Percentiles rank a stretch among this genome's conserved stretches.
phyloP scores from a whole-genome alignment of 2,888 invertebrate genomes.

The Beris morrisii region DNA sequence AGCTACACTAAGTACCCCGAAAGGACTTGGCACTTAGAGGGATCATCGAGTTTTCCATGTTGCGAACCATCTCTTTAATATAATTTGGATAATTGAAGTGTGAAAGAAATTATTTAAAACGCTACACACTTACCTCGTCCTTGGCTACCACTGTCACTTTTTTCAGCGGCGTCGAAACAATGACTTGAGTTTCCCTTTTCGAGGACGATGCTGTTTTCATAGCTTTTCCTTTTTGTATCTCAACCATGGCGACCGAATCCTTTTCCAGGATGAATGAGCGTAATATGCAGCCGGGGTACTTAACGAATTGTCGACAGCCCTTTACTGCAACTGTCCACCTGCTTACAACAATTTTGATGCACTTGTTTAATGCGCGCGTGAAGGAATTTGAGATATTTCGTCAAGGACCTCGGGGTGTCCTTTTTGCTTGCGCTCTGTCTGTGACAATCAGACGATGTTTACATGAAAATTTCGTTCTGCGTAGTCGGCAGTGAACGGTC shows the following conservation, averaged over 20 bases:
- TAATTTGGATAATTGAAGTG: too few relatives aligned
- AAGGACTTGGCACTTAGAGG: not conserved
- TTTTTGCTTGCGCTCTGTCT: slow-evolving; percentile 14
- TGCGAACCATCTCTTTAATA: too few relatives aligned
- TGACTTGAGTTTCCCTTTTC: slow-evolving; percentile 54
- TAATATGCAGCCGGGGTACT: not conserved
- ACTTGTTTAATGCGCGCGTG: slow-evolving; percentile 8
- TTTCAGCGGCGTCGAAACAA: slow-evolving; percentile 55
- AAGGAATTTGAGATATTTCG: slow-evolving; percentile 2
- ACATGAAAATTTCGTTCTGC: slow-evolving; percentile 16
- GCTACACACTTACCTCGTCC: slow-evolving; percentile 52
- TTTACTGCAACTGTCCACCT: slow-evolving; percentile 22
- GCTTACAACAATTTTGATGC: slow-evolving; percentile 10
- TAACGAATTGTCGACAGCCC: slow-evolving; percentile 3
- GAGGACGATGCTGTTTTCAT: slow-evolving; percentile 52
- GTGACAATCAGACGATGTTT: slow-evolving; percentile 7
- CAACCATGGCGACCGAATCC: slow-evolving; percentile 47
- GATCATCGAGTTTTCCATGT: too few relatives aligned
- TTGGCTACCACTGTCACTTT: slow-evolving; percentile 56
- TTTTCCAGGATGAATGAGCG: slow-evolving; percentile 26
- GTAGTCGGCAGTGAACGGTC: slow-evolving; percentile 22
- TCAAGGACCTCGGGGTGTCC: not conserved
- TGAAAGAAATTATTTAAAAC: not conserved
- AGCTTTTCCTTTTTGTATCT: slow-evolving; percentile 54
- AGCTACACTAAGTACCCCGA: slow-evolving; percentile 11